Conservation (phyloP, 2,888 invertebrate genomes). For the Eristalis pertinax region DNA sequence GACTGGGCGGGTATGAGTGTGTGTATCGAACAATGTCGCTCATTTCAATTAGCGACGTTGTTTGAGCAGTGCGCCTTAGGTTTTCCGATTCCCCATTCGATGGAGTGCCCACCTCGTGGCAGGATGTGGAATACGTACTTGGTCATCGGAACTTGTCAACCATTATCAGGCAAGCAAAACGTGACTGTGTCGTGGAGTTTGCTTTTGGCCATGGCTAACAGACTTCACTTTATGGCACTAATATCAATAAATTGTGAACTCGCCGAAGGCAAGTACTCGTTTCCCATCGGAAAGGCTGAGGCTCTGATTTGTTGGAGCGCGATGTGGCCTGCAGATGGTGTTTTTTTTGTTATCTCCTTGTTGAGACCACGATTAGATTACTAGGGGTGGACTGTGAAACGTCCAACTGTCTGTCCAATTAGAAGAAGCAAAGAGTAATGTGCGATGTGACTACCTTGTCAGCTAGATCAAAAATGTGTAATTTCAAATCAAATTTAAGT, state of each 20-base stretch:
- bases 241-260: neutral
- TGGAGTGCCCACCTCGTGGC: neutral
- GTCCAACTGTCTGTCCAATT: neutral
- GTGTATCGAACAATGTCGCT: constrained; percentile 1
- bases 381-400: neutral
- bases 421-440: neutral
- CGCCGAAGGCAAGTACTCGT: neutral
- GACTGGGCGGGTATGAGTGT: neutral
- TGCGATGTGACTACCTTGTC: neutral
- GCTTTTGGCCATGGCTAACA: neutral
- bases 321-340: neutral
- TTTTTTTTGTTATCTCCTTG: neutral
- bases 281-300: neutral
- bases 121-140: neutral
- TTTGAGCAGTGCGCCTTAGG: neutral
- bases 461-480: neutral
- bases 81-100: neutral
- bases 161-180: neutral
- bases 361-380: neutral
- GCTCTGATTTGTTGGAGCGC: neutral
- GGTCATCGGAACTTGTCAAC: neutral
- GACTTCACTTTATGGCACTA: neutral
- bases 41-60: constrained; percentile 1
- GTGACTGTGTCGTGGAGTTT: neutral
- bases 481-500: neutral